Evolutionary conservation across 2,888 invertebrate species (phyloP), one percentile per base, ranked within the genome.

Genomic region (Cyclophora albipunctata): DNA sequence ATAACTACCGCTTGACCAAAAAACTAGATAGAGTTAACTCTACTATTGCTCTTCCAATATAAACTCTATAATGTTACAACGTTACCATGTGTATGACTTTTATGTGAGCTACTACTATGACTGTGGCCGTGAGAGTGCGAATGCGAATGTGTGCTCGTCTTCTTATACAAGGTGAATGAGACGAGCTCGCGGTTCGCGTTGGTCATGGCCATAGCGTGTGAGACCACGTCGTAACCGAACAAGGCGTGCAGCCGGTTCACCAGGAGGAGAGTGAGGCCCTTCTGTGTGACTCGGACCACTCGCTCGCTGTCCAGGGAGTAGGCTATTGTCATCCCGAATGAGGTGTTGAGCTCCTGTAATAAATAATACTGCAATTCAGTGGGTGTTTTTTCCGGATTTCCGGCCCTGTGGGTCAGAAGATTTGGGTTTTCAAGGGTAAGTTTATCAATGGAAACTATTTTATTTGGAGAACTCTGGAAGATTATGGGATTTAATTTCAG

Each of bases 151-250:
- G 43, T 71, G 52, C 70, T 71, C 3, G 80, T 75, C 66, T 88
- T 88, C 73, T 88, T 88, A 62, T 88, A 89, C 81, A 89, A 73
- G 6, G 85, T 83, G 72, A 88, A 89, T 20, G 89, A 87, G 45
- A 88, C 69, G 41, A 88, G 73, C 64, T 89, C 89, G 3, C 88
- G 71, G 64, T 89, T 89, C 7, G 85, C 80, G 59, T 86, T 87
- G 33, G 88, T 87, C 83, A 89, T 87, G 2, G 87, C 81, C 89
- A 89, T 89, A 3, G 89, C 75, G 64, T 89, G 89, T 0, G 88
- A 88, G 1, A 86, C 75, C 6, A 89, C 88, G 64, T 89, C 87
- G 64, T 86, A 89, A 0, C 89, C 89, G 42, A 88, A 73, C n/a
- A 87, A 61, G 2, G 75, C 84, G 63, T 89, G 89, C 2, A 89